Evolutionary conservation across 1,140 invertebrate species (phyloP).

Genomic region (Brachionus paranguensis): DNA sequence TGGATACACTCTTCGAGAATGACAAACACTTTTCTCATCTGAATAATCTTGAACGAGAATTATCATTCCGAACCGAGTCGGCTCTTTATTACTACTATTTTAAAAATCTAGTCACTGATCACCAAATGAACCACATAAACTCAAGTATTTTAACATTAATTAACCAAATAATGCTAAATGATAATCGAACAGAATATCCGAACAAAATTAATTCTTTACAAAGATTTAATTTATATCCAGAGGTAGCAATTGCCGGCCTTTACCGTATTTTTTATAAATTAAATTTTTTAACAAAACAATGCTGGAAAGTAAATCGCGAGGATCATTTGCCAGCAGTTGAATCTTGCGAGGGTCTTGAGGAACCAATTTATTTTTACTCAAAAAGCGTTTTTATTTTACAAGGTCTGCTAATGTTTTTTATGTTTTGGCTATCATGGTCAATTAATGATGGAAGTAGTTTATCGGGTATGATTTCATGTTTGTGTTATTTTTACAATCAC

Average conservation of each 20-base stretch:
- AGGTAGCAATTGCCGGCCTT: constrained; percentile 59
- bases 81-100: constrained; percentile 81
- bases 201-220: constrained; percentile 71
- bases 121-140: constrained; percentile 55
- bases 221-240: constrained; percentile 74
- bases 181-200: constrained; percentile 73
- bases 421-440: constrained; percentile 63
- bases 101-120: constrained; percentile 69
- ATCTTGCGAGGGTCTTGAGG: constrained; percentile 70
- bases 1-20: constrained; percentile 71
- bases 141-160: constrained; percentile 43
- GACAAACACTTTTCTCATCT: constrained; percentile 74
- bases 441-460: constrained; percentile 55
- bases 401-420: constrained; percentile 60
- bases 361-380: constrained; percentile 70
- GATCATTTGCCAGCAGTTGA: constrained; percentile 61
- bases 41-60: constrained; percentile 71
- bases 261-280: background rate
- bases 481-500: constrained; percentile 72
- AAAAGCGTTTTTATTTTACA: constrained; percentile 65
- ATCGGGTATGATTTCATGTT: constrained; percentile 65
- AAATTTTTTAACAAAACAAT: constrained; percentile 54
- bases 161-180: constrained; percentile 60
- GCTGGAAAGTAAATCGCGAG: constrained; percentile 64
- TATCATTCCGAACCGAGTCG: constrained; percentile 75